phyloP scores from a whole-genome alignment of 1,140 invertebrate species.

The Drosophila tristis region DNA sequence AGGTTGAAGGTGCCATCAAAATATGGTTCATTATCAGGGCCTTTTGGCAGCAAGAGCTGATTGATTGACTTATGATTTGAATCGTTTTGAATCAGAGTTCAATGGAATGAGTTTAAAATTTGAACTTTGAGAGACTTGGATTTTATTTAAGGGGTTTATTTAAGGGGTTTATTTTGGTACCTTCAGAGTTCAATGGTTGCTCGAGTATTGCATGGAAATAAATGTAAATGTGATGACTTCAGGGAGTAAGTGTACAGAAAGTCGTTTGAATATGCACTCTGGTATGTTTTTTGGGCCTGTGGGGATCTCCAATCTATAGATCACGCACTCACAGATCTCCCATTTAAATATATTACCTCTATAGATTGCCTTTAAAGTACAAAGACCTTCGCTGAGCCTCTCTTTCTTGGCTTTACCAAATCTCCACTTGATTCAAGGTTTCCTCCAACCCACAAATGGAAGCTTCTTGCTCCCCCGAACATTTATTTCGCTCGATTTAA shows the following conservation, averaged over 20 bases:
- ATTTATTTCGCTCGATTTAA: conserved; percentile 6
- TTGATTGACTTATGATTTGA: conserved; percentile 4
- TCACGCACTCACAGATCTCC: no score
- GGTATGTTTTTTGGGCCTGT: no score
- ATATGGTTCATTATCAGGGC: conserved; percentile 16
- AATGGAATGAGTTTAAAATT: not conserved
- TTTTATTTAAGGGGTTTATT: conserved; percentile 16
- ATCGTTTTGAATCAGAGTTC: conserved; percentile 16
- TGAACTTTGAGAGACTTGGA: not conserved
- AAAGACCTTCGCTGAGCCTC: not conserved
- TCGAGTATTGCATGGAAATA: conserved; percentile 5
- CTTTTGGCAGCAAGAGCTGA: conserved; percentile 9
- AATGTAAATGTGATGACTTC: conserved; percentile 5
- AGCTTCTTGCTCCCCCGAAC: conserved; percentile 27
- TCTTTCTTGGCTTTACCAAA: conserved; percentile 18
- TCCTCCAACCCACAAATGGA: conserved; percentile 8
- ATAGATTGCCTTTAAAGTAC: no score
- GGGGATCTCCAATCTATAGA: no score
- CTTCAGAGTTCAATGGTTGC: not conserved
- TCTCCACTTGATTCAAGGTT: conserved; percentile 30
- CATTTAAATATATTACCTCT: no score
- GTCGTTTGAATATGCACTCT: no score
- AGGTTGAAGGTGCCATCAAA: no score
- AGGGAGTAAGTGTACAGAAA: no score
- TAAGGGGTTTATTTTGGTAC: conserved; percentile 29